Base-by-base conservation (phyloP, 64 coral and sea anemone genomes). In the Exaiptasia diaphana region DNA sequence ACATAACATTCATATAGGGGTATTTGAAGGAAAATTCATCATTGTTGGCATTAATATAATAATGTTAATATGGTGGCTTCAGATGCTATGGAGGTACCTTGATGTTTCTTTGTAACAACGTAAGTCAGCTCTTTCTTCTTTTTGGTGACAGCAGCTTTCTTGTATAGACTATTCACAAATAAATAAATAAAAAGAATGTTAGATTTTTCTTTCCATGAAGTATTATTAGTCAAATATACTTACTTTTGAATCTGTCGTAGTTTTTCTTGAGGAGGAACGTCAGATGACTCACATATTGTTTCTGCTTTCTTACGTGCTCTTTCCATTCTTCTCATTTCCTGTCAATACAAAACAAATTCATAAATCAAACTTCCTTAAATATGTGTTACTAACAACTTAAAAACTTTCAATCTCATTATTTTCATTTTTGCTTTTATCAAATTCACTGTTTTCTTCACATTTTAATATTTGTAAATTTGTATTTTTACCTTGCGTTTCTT, bases 281-380 rank as follows among this genome's bases (percentile, higher is more conserved):
- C 94, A 14, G 81, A 72, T 17, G 85, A 80, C 80, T 97, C 94
- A 72, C 94, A 97, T 35, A 97, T 92, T 20, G 89, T 78, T 60
- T 97, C 94, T 9, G 94, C 94, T 59, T 97, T 97, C 76, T 97
- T 92, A 61, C 94, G 84, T 5, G 89, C 94, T 80, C 80, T 92
- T 54, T 97, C 94, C 7, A 92, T 41, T 41, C 85, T 77, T 76
- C 82, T 97, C 71, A 97, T 67, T 76, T 88, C 80, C 93, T 97
- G 13, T 6, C 28, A n/a, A n/a, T 5, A 87, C 25, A 52, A 44
- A 67, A 41, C 9, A 20, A 21, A 15, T 38, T 34, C 14, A 39
- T 0, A 36, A 12, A n/a, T 7, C 8, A 25, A 21, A n/a, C n/a
- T n/a, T n/a, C 6, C 6, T 56, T 56, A 56, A 13, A 18, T 25